Conservation (phyloP, 2,113 vertebrate genomes). For the Larimichthys crocea region DNA sequence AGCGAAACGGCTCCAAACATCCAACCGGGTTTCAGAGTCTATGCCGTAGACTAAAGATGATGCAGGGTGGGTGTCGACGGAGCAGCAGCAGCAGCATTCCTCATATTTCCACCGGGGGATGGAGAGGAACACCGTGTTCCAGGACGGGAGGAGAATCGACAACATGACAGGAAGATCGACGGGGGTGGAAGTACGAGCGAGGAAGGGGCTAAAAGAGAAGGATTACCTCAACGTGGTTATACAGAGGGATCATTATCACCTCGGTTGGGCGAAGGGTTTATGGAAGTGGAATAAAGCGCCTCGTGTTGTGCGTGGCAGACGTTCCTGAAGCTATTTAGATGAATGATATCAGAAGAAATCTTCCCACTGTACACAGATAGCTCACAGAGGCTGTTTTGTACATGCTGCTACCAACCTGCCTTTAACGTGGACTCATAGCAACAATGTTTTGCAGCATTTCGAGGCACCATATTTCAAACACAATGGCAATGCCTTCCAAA, state of each 20-base stretch:
- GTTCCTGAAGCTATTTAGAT: constrained; percentile 4
- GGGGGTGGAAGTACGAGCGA: not conserved
- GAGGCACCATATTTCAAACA: not conserved
- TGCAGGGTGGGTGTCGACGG: no score
- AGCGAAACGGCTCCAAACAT: not conserved
- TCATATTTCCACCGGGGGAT: constrained; percentile 49
- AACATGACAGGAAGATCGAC: constrained; percentile 43
- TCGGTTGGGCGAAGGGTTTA: constrained; percentile 27
- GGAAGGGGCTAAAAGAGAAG: constrained; percentile 22
- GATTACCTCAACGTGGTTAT: constrained; percentile 38
- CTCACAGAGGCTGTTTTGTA: not conserved
- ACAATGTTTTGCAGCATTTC: no score
- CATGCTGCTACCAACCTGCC: not conserved
- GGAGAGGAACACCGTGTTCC: constrained; percentile 63
- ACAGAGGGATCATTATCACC: constrained; percentile 42
- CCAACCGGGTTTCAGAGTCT: constrained; percentile 17
- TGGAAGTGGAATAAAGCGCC: constrained; percentile 23
- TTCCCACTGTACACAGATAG: not conserved
- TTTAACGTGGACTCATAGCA: not conserved
- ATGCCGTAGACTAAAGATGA: constrained; percentile 23
- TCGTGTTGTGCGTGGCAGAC: constrained; percentile 9
- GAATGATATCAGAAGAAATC: constrained; percentile 15
- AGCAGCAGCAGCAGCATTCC: constrained; percentile 20
- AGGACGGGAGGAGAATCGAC: constrained; percentile 35
- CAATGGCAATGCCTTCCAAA: not conserved